Evolutionary conservation across 2,888 invertebrate genomes (phyloP).

Genomic region (Panorpa germanica): DNA sequence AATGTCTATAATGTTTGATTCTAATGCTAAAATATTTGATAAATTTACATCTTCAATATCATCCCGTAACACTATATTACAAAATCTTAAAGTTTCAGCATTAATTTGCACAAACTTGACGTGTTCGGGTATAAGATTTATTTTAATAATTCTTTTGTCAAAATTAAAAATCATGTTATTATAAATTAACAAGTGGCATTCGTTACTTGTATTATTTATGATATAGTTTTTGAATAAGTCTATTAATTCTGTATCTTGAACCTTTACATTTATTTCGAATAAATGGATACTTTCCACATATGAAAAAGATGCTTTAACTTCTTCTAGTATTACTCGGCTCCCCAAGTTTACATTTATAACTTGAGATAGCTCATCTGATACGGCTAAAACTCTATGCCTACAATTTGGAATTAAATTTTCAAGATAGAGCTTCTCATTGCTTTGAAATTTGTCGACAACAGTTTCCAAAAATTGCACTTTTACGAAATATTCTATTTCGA

Average conservation of each 20-base stretch:
- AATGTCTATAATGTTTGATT: too few species aligned
- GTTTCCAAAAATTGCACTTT: too few species aligned
- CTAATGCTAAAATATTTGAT: slow-evolving; percentile 28
- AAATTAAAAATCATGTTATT: slow-evolving; percentile 23
- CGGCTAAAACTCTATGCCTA: too few species aligned
- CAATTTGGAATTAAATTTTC: too few species aligned
- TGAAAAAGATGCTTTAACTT: too few species aligned
- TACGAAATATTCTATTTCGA: too few species aligned
- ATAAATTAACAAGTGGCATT: slow-evolving; percentile 20
- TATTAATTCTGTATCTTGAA: slow-evolving; percentile 18
- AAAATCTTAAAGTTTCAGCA: slow-evolving; percentile 22
- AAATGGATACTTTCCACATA: too few species aligned
- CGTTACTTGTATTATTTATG: slow-evolving; percentile 19
- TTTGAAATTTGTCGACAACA: too few species aligned
- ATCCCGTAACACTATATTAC: slow-evolving; percentile 20
- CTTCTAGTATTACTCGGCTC: too few species aligned
- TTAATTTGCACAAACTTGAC: slow-evolving; percentile 24
- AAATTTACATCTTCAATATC: slow-evolving; percentile 27
- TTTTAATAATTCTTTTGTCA: slow-evolving; percentile 19
- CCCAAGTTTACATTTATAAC: too few species aligned
- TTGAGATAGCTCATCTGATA: too few species aligned
- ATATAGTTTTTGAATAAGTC: slow-evolving; percentile 24
- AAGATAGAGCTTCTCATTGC: too few species aligned
- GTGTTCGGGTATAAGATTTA: slow-evolving; percentile 22
- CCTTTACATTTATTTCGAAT: slow-evolving; percentile 19